phyloP scores from a whole-genome alignment of 2,888 invertebrate genomes.

The Agrochola lota region DNA sequence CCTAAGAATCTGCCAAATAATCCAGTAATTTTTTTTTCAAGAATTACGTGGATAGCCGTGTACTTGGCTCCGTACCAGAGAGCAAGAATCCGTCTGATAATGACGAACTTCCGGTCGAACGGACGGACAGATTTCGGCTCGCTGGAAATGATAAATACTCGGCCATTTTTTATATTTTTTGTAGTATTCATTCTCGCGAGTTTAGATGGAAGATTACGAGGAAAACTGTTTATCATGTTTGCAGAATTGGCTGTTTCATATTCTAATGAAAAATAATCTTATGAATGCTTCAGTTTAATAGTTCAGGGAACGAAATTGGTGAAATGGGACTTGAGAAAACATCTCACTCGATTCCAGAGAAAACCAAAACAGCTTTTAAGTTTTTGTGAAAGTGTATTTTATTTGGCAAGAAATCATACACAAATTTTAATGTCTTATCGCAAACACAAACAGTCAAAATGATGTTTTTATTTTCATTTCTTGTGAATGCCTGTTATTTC shows the following conservation, averaged over 20 bases:
- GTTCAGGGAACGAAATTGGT: neutral
- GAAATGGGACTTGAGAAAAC: neutral
- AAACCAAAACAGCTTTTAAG: neutral
- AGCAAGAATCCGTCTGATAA: conserved; percentile 80
- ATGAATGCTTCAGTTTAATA: neutral
- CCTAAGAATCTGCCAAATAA: conserved; percentile 44
- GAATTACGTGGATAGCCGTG: conserved; percentile 70
- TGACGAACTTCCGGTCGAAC: conserved; percentile 83
- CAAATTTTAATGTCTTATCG: neutral
- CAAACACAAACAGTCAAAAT: neutral
- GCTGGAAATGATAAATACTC: conserved; percentile 72
- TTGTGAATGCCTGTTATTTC: neutral
- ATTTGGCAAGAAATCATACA: neutral
- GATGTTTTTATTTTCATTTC: neutral
- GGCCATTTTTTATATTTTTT: conserved; percentile 64
- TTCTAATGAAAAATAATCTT: conserved; percentile 19
- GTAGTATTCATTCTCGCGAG: conserved; percentile 34
- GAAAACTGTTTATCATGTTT: conserved; percentile 48
- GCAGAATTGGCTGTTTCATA: conserved; percentile 4
- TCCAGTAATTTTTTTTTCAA: conserved; percentile 38
- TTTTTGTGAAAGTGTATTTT: neutral
- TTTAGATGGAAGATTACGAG: conserved; percentile 46
- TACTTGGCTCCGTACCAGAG: conserved; percentile 82
- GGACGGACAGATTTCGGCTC: conserved; percentile 60
- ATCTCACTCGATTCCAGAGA: neutral